Percentiles rank a stretch among this genome's conserved stretches.
Conservation (phyloP, 2,888 invertebrate genomes). For the Drosophila putrida region DNA sequence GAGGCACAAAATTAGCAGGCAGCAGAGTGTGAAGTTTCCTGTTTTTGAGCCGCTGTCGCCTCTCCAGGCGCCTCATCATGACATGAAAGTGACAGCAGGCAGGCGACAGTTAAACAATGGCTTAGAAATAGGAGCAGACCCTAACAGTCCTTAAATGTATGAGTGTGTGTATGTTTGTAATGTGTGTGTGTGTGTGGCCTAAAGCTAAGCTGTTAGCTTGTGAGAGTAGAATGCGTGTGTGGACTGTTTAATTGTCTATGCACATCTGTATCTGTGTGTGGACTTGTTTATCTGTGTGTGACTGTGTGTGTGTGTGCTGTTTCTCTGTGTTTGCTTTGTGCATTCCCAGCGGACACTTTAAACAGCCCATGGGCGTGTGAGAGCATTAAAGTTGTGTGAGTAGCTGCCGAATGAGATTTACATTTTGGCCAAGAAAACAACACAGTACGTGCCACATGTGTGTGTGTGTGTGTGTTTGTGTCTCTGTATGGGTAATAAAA, state of each 20-base stretch:
- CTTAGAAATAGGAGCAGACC: conserved; percentile 31
- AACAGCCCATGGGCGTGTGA: conserved; percentile 53
- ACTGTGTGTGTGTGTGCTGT: conserved; percentile 6
- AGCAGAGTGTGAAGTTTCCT: conserved; percentile 65
- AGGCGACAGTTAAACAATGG: conserved; percentile 55
- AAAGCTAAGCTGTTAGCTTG: conserved; percentile 58
- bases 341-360: conserved; percentile 73
- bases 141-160: conserved; percentile 34
- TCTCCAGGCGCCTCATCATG: conserved; percentile 26
- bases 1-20: conserved; percentile 60
- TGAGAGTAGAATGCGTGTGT: conserved; percentile 25
- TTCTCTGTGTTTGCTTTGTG: conserved; percentile 49
- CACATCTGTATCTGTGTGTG: conserved; percentile 7
- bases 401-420: conserved; percentile 58
- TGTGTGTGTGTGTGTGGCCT: conserved; percentile 28
- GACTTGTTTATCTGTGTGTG: conserved; percentile 25
- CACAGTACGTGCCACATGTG: conserved; percentile 31
- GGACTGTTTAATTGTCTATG: conserved; percentile 67
- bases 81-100: conserved; percentile 62
- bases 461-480: conserved; percentile 6
- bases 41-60: conserved; percentile 38
- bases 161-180: neutral
- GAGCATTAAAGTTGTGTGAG: conserved; percentile 67
- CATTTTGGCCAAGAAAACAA: conserved; percentile 52
- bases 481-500: conserved; percentile 47